These are phyloP conservation scores for Cyrtodaria siliqua DNA, from an alignment of 2,888 invertebrate genomes.

Conservation along the genomic window DNA sequence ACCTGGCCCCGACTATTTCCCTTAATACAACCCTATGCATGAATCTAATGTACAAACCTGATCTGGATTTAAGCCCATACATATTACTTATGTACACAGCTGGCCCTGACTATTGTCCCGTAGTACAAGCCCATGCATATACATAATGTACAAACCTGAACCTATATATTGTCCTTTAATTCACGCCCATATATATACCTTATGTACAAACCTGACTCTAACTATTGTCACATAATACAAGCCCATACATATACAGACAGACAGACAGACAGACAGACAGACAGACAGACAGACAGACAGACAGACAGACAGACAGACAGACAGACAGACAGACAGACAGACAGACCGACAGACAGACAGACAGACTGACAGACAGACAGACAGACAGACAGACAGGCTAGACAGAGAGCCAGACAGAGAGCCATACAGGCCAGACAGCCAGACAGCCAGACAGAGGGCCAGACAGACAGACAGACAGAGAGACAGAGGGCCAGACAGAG, in stretches of 20 bases:
- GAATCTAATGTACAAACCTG: too few species aligned
- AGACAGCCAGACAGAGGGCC: slow-evolving; percentile 13
- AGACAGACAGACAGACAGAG: slow-evolving; percentile 24
- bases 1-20: too few species aligned
- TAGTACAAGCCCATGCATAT: too few species aligned
- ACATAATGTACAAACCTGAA: too few species aligned
- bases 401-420: slow-evolving; percentile 16
- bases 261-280: slow-evolving; percentile 16
- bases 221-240: too few species aligned
- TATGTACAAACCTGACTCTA: too few species aligned
- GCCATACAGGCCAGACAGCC: slow-evolving; percentile 9
- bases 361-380: slow-evolving; percentile 18
- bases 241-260: background rate
- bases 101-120: too few species aligned
- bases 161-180: too few species aligned
- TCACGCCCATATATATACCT: too few species aligned
- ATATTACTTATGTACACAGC: too few species aligned
- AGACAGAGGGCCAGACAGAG: slow-evolving; percentile 19
- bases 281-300: slow-evolving; percentile 3
- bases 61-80: too few species aligned
- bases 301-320: slow-evolving; percentile 7
- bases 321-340: slow-evolving; percentile 4
- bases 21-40: too few species aligned
- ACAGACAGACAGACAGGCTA: slow-evolving; percentile 23
- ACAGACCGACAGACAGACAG: slow-evolving; percentile 8